These are phyloP conservation scores for Anastrepha obliqua DNA, from an alignment of 1,140 invertebrate species.

Conservation along the genomic window DNA sequence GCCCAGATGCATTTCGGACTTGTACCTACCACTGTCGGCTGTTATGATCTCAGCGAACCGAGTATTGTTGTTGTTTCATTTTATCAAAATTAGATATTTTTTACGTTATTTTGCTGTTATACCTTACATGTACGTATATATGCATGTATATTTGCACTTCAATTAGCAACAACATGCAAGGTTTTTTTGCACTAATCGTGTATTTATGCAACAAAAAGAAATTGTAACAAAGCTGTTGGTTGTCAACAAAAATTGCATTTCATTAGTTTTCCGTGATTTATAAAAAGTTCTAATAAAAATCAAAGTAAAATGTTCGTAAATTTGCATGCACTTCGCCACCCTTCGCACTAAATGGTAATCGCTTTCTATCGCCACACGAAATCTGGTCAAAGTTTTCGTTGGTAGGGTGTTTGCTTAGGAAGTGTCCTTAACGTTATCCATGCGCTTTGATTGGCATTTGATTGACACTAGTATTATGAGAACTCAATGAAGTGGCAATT, in stretches of 20 bases:
- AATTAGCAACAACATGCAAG: constrained; percentile 27
- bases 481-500: constrained; percentile 29
- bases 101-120: neutral
- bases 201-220: constrained; percentile 38
- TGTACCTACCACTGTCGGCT: neutral
- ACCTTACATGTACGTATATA: too few relatives aligned
- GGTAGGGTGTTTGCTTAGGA: neutral
- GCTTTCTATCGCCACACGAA: neutral
- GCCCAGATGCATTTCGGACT: constrained; percentile 39
- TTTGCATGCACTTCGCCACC: neutral
- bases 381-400: neutral
- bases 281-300: constrained; percentile 11
- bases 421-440: constrained; percentile 30
- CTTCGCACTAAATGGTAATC: neutral
- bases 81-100: neutral
- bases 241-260: neutral
- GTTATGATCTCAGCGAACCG: neutral
- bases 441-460: constrained; percentile 34
- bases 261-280: neutral
- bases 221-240: constrained; percentile 34
- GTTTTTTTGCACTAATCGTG: constrained; percentile 23
- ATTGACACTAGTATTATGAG: constrained; percentile 27
- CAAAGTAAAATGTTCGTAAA: neutral
- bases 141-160: neutral
- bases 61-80: neutral